These are phyloP conservation scores for Drosophila yooni DNA, from an alignment of 2,888 invertebrate species.

Conservation along the genomic window DNA sequence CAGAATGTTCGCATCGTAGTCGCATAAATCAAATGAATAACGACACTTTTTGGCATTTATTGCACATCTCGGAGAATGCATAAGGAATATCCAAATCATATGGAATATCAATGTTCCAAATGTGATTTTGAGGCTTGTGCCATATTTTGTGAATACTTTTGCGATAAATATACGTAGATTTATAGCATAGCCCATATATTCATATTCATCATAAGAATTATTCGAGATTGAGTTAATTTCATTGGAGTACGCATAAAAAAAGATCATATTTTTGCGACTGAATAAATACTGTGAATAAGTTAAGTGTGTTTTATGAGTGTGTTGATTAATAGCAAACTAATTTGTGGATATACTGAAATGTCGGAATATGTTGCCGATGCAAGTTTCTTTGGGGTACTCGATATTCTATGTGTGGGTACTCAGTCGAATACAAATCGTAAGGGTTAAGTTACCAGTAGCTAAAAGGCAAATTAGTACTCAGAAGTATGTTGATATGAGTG, in stretches of 20 bases:
- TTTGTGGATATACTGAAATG: neutral
- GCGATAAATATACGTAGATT: neutral
- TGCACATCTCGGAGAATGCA: neutral
- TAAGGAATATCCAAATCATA: conserved; percentile 1
- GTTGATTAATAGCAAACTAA: neutral
- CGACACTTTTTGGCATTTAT: conserved; percentile 26
- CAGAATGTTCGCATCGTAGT: conserved; percentile 10
- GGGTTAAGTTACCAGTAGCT: neutral
- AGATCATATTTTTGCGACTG: neutral
- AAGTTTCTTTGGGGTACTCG: neutral
- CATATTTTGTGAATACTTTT: neutral
- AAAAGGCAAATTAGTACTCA: neutral
- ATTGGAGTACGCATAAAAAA: neutral
- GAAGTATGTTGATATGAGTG: conserved; percentile 6
- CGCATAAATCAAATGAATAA: conserved; percentile 35
- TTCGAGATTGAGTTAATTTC: neutral
- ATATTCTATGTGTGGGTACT: neutral
- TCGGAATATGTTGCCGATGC: neutral
- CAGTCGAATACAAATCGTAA: neutral
- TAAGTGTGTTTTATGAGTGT: no score
- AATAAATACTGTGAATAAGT: neutral
- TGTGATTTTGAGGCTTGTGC: neutral
- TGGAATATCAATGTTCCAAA: neutral
- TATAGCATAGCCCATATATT: neutral
- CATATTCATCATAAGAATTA: neutral